Evolutionary conservation across 2,113 vertebrate species (phyloP).

Genomic region (Misgurnus anguillicaudatus): DNA sequence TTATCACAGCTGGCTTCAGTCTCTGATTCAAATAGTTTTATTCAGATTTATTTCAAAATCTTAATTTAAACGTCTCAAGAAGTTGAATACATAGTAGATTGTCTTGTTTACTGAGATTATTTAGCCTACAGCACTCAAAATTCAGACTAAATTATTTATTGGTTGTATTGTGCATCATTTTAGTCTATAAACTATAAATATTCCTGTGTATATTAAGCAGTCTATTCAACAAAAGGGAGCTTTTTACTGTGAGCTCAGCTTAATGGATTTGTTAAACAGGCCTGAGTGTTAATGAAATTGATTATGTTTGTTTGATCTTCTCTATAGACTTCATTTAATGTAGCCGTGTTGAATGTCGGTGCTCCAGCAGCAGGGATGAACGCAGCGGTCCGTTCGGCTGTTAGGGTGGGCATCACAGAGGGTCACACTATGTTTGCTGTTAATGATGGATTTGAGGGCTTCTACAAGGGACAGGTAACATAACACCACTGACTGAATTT

Average conservation of each 20-base stretch:
- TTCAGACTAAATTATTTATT: too few relatives aligned
- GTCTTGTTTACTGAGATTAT: too few relatives aligned
- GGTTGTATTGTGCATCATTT: too few relatives aligned
- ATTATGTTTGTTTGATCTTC: not conserved
- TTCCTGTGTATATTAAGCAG: not conserved
- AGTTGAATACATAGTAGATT: too few relatives aligned
- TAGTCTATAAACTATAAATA: too few relatives aligned
- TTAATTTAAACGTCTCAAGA: too few relatives aligned
- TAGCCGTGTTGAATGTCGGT: constrained; percentile 89
- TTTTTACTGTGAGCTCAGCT: not conserved
- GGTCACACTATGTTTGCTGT: constrained; percentile 93
- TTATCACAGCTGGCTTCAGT: not conserved
- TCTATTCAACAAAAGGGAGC: too few relatives aligned
- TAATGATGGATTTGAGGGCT: constrained; percentile 93
- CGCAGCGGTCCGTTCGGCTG: constrained; percentile 87
- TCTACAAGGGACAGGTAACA: constrained; percentile 83
- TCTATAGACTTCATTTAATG: constrained; percentile 82
- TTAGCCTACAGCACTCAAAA: too few relatives aligned
- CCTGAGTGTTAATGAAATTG: not conserved
- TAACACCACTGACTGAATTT: not conserved
- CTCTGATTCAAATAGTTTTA: too few relatives aligned
- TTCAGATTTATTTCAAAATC: too few relatives aligned
- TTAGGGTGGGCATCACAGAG: constrained; percentile 89
- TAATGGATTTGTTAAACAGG: not conserved
- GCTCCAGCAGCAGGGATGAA: constrained; percentile 97